Conservation (phyloP, 2,888 invertebrate genomes). For the Alsophila aescularia region DNA sequence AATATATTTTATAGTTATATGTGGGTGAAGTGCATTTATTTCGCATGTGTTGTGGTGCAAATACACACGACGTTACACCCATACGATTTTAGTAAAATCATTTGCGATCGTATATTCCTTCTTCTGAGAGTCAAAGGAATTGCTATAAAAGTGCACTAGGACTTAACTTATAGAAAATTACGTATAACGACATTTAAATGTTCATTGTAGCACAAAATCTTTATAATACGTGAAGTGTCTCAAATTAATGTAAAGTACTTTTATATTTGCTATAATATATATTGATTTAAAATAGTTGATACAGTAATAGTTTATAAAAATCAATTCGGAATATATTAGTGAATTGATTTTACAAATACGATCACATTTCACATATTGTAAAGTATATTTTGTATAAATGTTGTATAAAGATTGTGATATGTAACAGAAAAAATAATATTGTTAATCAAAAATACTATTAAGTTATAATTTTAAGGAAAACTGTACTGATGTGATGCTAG, state of each 20-base stretch:
- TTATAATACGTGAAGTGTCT: conserved; percentile 6
- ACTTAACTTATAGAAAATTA: neutral
- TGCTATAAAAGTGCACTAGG: too few relatives aligned
- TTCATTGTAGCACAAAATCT: conserved; percentile 14
- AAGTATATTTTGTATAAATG: conserved; percentile 44
- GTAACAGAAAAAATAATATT: conserved; percentile 48
- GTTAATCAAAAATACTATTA: conserved; percentile 53
- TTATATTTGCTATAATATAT: neutral
- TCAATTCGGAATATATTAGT: neutral
- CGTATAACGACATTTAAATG: conserved; percentile 1
- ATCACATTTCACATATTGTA: conserved; percentile 32
- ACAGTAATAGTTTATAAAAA: neutral
- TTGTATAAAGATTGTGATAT: conserved; percentile 59
- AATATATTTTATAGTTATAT: too few relatives aligned
- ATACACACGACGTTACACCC: too few relatives aligned
- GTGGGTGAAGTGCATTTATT: too few relatives aligned
- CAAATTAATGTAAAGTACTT: neutral
- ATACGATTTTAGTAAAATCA: too few relatives aligned
- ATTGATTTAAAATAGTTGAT: neutral
- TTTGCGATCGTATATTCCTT: too few relatives aligned
- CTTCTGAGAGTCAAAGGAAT: too few relatives aligned
- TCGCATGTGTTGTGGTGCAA: too few relatives aligned
- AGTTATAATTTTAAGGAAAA: conserved; percentile 62
- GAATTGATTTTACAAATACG: neutral
- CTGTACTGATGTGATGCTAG: conserved; percentile 79